A percentile compares a stretch with the other conserved stretches of the same genome.
phyloP scores from a whole-genome alignment of 1,140 invertebrate genomes.

The Andrena cerasifolii region DNA sequence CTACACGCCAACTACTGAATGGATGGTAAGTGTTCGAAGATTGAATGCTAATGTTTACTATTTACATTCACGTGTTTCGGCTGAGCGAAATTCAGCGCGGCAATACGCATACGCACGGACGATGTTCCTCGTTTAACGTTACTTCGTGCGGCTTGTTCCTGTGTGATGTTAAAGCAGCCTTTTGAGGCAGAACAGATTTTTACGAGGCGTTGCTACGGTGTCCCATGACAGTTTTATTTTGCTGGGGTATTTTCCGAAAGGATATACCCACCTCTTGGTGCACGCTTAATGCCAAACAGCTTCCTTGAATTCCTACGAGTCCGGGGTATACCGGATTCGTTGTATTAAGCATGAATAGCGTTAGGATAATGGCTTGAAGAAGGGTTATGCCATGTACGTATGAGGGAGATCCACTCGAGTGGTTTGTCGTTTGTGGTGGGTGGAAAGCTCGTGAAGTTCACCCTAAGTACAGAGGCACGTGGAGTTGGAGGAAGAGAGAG shows the following conservation, averaged over 20 bases:
- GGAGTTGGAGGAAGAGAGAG: not conserved
- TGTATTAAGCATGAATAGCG: conserved; percentile 66
- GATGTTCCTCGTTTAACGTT: not conserved
- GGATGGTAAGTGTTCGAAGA: not conserved
- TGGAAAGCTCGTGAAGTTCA: conserved; percentile 65
- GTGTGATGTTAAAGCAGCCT: too few relatives aligned
- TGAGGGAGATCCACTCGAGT: conserved; percentile 73
- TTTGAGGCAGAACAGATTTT: too few relatives aligned
- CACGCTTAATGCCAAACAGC: not conserved
- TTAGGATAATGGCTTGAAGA: conserved; percentile 71
- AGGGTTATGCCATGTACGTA: conserved; percentile 67
- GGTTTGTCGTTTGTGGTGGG: conserved; percentile 77
- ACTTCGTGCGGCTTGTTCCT: not conserved
- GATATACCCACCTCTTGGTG: too few relatives aligned
- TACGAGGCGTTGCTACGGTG: too few relatives aligned
- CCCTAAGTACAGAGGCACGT: conserved; percentile 47
- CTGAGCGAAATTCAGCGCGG: not conserved
- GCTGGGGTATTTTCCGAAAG: too few relatives aligned
- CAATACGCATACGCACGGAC: not conserved
- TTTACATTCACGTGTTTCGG: conserved; percentile 9
- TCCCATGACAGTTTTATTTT: too few relatives aligned
- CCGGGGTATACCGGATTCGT: conserved; percentile 28
- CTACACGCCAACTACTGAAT: not conserved
- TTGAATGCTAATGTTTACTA: not conserved
- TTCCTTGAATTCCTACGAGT: conserved; percentile 7